Evolutionary conservation across 2,113 vertebrate genomes (phyloP).

Genomic region (Takifugu flavidus): DNA sequence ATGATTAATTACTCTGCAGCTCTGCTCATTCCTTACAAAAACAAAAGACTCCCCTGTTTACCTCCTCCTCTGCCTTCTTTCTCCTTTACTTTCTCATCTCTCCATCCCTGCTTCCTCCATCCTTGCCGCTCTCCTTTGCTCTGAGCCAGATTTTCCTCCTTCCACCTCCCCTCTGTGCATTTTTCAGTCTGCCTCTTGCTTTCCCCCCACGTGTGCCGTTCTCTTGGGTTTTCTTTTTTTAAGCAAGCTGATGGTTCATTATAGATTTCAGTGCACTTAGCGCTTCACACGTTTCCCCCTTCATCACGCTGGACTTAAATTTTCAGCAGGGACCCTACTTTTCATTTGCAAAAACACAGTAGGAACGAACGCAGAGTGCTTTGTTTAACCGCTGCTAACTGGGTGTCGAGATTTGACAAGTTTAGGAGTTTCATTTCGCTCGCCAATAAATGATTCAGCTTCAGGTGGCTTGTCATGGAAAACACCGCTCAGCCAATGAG

Average conservation of each 20-base stretch:
- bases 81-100: neutral
- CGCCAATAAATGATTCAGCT: no score
- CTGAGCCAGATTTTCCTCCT: neutral
- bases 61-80: neutral
- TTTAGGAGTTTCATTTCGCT: no score
- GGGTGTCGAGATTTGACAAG: no score
- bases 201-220: neutral
- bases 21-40: conserved; percentile 16
- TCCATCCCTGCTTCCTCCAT: neutral
- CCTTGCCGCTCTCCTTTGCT: neutral
- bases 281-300: conserved; percentile 22
- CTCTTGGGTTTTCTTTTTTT: neutral
- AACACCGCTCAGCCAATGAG: neutral
- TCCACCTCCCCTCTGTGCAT: neutral
- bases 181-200: neutral
- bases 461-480: neutral
- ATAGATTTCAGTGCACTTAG: conserved; percentile 33
- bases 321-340: conserved; percentile 14
- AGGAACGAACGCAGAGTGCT: neutral
- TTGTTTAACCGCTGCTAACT: no score
- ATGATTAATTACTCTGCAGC: conserved; percentile 41
- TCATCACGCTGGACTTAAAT: conserved; percentile 12
- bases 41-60: conserved; percentile 15
- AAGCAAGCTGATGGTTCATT: conserved; percentile 33
- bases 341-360: neutral